These are phyloP conservation scores for Thamnophis elegans DNA, from an alignment of 2,797 vertebrate genomes.

Conservation along the genomic window DNA sequence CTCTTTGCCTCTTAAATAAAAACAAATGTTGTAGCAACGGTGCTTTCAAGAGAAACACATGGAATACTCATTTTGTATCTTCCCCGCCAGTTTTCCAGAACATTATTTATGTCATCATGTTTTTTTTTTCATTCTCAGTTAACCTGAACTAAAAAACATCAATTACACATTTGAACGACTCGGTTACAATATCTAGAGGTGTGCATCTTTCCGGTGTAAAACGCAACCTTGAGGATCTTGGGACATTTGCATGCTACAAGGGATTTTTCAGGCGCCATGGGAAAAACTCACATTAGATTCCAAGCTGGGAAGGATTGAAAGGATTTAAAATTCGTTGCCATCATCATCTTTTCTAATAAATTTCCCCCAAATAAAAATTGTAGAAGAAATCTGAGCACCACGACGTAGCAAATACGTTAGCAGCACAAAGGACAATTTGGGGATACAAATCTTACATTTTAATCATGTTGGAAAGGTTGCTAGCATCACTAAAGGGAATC, in stretches of 20 bases:
- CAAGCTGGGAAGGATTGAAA: neutral
- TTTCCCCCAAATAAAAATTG: neutral
- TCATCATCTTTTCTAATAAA: neutral
- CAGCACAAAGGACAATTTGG: neutral
- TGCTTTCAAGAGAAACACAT: neutral
- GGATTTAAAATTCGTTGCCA: neutral
- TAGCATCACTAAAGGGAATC: neutral
- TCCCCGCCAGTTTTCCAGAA: neutral
- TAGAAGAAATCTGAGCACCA: neutral
- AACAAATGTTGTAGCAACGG: neutral
- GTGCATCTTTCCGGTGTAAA: neutral
- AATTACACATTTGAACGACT: neutral
- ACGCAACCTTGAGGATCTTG: neutral
- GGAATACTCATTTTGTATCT: neutral
- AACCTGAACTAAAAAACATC: neutral
- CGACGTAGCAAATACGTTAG: neutral
- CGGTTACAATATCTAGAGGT: neutral
- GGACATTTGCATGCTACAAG: neutral
- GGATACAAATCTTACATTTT: neutral
- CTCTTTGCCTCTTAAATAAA: slow-evolving; percentile 26
- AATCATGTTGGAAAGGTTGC: neutral
- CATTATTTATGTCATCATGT: too few relatives aligned
- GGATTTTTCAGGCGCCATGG: neutral
- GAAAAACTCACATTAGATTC: neutral
- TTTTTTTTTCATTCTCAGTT: neutral